A percentile compares a stretch with the other conserved stretches of the same genome.
These are phyloP conservation scores for Manis javanica DNA, from an alignment of 2,797 vertebrate species.

Conservation along the genomic window DNA sequence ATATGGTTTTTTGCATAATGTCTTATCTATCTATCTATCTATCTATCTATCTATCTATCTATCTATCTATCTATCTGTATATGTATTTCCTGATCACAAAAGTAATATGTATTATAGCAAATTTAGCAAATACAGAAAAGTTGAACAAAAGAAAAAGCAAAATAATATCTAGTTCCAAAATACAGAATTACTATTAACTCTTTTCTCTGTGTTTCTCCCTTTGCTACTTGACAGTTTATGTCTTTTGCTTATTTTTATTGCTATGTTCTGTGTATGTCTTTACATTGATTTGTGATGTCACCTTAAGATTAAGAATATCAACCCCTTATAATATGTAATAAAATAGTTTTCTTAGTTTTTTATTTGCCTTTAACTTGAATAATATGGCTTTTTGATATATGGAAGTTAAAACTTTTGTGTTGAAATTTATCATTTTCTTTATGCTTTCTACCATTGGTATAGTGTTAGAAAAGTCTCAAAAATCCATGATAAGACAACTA, in stretches of 20 bases:
- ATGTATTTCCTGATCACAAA: background rate
- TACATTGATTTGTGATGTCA: background rate
- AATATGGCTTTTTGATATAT: background rate
- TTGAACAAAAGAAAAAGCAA: background rate
- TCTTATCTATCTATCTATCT: background rate
- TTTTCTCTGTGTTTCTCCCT: background rate
- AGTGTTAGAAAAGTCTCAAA: conserved; percentile 13
- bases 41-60: too few relatives aligned
- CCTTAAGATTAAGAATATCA: conserved; percentile 22
- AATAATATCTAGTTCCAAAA: background rate
- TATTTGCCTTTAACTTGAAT: conserved; percentile 40
- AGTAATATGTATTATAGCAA: background rate
- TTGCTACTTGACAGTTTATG: background rate
- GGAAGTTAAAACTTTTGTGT: conserved; percentile 22
- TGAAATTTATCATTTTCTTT: conserved; percentile 36
- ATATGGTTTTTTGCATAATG: background rate
- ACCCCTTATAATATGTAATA: background rate
- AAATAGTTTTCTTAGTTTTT: conserved; percentile 27
- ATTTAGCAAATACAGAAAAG: background rate
- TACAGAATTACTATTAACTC: background rate
- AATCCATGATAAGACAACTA: background rate
- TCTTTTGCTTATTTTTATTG: conserved; percentile 30
- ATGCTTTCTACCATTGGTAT: background rate
- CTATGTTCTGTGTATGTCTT: background rate
- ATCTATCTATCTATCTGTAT: background rate